Evolutionary conservation across 1,140 invertebrate species (phyloP).

Genomic region (Metaphire vulgaris): DNA sequence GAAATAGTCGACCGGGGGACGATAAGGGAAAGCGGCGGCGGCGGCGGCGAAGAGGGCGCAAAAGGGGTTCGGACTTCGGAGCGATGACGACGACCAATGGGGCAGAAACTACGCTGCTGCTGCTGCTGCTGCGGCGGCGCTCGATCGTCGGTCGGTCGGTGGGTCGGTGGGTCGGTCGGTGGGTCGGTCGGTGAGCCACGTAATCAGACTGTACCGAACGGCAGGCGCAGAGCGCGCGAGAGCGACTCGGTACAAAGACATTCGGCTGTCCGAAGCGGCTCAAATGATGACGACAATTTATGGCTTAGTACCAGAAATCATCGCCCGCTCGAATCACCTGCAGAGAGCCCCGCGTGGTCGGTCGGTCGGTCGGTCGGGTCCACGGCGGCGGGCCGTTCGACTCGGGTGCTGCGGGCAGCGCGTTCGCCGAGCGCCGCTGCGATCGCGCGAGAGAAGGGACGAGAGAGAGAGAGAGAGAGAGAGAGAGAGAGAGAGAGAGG

Average conservation of each 20-base stretch:
- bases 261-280: constrained; percentile 1
- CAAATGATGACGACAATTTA: background rate
- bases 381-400: too few species aligned
- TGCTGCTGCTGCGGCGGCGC: too few species aligned
- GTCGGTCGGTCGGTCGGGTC: too few species aligned
- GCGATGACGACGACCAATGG: too few species aligned
- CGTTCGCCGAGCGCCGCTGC: background rate
- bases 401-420: too few species aligned
- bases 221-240: background rate
- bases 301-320: background rate
- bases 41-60: background rate
- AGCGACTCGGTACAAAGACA: background rate
- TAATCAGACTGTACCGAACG: background rate
- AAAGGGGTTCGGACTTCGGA: background rate
- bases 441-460: background rate
- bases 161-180: too few species aligned
- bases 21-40: background rate
- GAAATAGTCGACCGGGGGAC: background rate
- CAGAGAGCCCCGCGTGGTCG: too few species aligned
- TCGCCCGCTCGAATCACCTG: background rate
- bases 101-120: too few species aligned
- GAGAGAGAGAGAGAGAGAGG: background rate
- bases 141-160: too few species aligned
- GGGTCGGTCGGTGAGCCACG: too few species aligned
- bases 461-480: background rate